Evolutionary conservation across 2,797 vertebrate species (phyloP).

Genomic region (Hoplostethus mediterraneus): DNA sequence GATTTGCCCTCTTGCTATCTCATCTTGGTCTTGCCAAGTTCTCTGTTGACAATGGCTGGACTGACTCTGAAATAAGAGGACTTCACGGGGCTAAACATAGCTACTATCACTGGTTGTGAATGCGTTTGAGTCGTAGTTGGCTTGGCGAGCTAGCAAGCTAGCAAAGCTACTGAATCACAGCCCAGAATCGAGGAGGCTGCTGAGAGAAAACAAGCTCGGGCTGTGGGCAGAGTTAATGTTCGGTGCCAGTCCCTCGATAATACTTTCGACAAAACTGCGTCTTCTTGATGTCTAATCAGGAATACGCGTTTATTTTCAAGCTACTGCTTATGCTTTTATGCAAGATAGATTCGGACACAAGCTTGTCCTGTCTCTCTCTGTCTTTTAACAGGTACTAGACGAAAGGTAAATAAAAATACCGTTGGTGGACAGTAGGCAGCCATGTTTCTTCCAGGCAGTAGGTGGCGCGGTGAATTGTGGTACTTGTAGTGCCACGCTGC

Average conservation of each 20-base stretch:
- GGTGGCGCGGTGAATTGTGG: conserved; percentile 74
- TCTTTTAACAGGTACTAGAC: conserved; percentile 52
- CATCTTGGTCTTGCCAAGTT: conserved; percentile 88
- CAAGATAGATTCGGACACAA: neutral
- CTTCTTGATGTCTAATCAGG: neutral
- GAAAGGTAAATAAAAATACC: conserved; percentile 79
- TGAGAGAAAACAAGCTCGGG: conserved; percentile 48
- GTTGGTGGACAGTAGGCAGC: conserved; percentile 78
- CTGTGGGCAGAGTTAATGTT: conserved; percentile 10
- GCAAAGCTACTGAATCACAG: conserved; percentile 36
- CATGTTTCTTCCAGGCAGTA: conserved; percentile 78
- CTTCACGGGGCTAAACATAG: conserved; percentile 84
- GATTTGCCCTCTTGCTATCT: conserved; percentile 84
- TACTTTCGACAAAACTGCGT: neutral
- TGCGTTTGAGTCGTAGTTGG: conserved; percentile 12
- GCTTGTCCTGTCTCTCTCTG: conserved; percentile 38
- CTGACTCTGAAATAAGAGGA: conserved; percentile 84
- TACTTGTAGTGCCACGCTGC: conserved; percentile 67
- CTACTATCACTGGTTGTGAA: conserved; percentile 47
- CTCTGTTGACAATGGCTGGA: conserved; percentile 82
- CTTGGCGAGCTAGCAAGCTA: conserved; percentile 13
- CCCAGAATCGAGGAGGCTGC: conserved; percentile 44
- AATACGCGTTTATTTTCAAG: neutral
- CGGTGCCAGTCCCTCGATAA: neutral
- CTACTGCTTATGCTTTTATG: neutral